A percentile compares a stretch with the other conserved stretches of the same genome.
Evolutionary conservation across 2,113 vertebrate species (phyloP).

Genomic region (Cyanoramphus novaezelandiae): DNA sequence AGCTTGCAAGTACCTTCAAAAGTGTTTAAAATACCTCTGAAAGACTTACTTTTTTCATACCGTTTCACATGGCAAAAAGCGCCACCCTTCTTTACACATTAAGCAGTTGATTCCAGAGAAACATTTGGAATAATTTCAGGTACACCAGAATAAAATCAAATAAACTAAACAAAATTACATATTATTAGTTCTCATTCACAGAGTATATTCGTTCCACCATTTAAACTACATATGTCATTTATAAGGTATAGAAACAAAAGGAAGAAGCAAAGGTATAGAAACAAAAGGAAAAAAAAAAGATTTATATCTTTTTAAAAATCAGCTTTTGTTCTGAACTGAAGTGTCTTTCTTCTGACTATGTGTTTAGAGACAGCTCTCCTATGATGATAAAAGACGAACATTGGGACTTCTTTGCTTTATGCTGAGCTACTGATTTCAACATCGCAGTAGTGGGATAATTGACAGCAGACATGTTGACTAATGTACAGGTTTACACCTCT

Average conservation of each 20-base stretch:
- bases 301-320: not conserved
- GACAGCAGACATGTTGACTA: not conserved
- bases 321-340: not conserved
- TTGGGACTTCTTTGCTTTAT: not conserved
- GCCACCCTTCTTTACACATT: not conserved
- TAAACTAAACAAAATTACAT: not conserved
- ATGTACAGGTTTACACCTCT: not conserved
- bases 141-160: not conserved
- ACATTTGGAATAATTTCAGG: not conserved
- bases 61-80: not conserved
- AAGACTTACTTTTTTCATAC: not conserved
- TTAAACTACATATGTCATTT: not conserved
- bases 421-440: not conserved
- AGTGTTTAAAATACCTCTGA: not conserved
- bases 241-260: not conserved
- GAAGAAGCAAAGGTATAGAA: too few species aligned
- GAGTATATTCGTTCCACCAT: not conserved
- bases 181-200: not conserved
- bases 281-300: too few species aligned
- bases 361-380: not conserved
- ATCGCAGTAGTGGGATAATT: not conserved
- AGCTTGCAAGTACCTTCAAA: not conserved
- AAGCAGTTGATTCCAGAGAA: not conserved
- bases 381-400: not conserved
- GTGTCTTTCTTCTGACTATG: not conserved